Conservation (phyloP, 2,113 vertebrate genomes). For the Myanophis thanlyinensis region DNA sequence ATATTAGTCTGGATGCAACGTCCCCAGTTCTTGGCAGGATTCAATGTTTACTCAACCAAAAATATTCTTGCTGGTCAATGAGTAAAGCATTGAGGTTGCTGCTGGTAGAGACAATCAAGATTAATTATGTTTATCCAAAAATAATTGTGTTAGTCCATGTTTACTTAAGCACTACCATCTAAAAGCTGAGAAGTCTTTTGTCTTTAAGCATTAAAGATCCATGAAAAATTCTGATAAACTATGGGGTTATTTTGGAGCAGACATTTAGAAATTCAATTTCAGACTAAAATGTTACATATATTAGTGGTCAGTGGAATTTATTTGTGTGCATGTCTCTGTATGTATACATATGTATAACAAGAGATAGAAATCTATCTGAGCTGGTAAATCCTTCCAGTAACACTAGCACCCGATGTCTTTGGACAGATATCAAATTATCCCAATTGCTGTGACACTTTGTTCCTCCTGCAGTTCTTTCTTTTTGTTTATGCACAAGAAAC, state of each 20-base stretch:
- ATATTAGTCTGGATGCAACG: neutral
- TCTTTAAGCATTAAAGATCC: neutral
- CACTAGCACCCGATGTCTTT: neutral
- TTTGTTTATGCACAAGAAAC: neutral
- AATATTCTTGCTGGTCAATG: neutral
- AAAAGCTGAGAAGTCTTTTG: neutral
- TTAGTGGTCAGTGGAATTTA: neutral
- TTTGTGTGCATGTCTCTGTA: neutral
- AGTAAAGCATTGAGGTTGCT: neutral
- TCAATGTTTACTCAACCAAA: neutral
- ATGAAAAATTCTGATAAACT: neutral
- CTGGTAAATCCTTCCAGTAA: neutral
- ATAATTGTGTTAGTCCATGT: neutral
- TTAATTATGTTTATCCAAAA: neutral
- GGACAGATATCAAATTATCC: neutral
- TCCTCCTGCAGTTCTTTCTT: neutral
- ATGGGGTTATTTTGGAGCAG: neutral
- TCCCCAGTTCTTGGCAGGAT: neutral
- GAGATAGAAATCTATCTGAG: neutral
- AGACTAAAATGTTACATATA: neutral
- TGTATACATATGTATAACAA: neutral
- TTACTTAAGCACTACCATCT: neutral
- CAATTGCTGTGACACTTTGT: neutral
- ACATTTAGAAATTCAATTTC: neutral
- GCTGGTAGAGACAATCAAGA: neutral